These are phyloP conservation scores for Dendrocopos noguchii DNA, from an alignment of 2,113 vertebrate species.

Conservation along the genomic window DNA sequence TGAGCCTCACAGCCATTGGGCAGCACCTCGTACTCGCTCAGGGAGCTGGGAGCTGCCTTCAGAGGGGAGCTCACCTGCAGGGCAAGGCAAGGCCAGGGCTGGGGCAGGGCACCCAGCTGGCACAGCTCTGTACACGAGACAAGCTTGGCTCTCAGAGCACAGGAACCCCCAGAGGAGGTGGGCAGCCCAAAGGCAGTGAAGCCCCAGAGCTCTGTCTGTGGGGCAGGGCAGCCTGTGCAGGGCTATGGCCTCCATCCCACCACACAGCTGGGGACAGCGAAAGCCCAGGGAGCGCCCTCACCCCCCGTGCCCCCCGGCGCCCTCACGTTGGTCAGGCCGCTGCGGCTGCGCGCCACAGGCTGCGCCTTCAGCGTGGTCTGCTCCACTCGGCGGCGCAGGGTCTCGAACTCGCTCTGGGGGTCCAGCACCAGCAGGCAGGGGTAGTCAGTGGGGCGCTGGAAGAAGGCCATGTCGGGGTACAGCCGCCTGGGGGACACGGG, in stretches of 20 bases:
- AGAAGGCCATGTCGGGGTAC: constrained; percentile 97
- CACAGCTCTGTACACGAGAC: rapidly evolving
- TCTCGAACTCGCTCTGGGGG: constrained; percentile 96
- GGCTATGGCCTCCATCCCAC: not conserved
- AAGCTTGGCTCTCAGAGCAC: not conserved
- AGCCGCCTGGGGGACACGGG: constrained; percentile 79
- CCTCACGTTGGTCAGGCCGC: constrained; percentile 95
- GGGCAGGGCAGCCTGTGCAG: not conserved
- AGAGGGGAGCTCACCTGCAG: constrained; percentile 93
- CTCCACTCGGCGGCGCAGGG: constrained; percentile 89
- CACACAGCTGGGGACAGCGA: not conserved
- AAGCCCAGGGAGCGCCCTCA: not conserved
- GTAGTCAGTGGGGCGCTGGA: constrained; percentile 93
- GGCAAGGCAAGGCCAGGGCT: not conserved
- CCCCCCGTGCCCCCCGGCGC: not conserved
- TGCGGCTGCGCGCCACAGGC: constrained; percentile 94
- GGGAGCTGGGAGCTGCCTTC: constrained; percentile 81
- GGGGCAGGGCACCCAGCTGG: not conserved
- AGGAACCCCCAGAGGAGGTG: rapidly evolving
- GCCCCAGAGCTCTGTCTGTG: not conserved
- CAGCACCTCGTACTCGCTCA: constrained; percentile 88
- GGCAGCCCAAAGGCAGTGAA: not conserved
- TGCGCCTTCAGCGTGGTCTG: constrained; percentile 95
- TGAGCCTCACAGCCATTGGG: constrained; percentile 93
- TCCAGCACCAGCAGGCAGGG: constrained; percentile 94